These are phyloP conservation scores for Lipotes vexillifer DNA, from an alignment of 2,113 vertebrate genomes.

Conservation along the genomic window DNA sequence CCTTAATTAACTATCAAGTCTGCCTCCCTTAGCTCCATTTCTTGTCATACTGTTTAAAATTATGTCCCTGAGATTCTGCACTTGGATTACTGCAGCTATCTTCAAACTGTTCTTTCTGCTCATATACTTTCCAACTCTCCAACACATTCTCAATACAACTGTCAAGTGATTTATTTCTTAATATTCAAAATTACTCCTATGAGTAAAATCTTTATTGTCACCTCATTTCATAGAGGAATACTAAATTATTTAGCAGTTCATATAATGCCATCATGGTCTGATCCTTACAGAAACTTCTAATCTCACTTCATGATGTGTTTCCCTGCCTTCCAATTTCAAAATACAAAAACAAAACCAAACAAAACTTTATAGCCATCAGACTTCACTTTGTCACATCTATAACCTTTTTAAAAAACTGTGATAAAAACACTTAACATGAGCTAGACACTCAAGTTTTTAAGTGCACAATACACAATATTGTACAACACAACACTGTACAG, in stretches of 20 bases:
- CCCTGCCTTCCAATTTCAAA: background rate
- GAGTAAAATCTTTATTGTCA: background rate
- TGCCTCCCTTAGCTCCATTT: background rate
- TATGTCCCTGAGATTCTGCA: background rate
- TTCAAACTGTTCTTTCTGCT: background rate
- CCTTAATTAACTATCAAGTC: background rate
- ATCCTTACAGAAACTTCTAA: background rate
- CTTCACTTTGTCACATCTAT: background rate
- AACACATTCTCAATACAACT: background rate
- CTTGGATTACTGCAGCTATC: background rate
- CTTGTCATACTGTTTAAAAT: background rate
- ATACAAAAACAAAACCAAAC: background rate
- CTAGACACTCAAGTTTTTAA: background rate
- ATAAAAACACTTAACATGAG: background rate
- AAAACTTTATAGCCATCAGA: background rate
- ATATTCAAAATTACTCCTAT: background rate
- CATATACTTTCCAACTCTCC: background rate
- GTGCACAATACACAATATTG: background rate
- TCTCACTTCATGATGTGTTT: background rate
- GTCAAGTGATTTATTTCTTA: background rate
- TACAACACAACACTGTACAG: background rate
- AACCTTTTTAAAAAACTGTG: background rate
- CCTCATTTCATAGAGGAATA: background rate
- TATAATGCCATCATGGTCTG: background rate
- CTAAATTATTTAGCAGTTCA: background rate